phyloP scores from a whole-genome alignment of 2,797 vertebrate species.

The Enteromius viviparus region DNA sequence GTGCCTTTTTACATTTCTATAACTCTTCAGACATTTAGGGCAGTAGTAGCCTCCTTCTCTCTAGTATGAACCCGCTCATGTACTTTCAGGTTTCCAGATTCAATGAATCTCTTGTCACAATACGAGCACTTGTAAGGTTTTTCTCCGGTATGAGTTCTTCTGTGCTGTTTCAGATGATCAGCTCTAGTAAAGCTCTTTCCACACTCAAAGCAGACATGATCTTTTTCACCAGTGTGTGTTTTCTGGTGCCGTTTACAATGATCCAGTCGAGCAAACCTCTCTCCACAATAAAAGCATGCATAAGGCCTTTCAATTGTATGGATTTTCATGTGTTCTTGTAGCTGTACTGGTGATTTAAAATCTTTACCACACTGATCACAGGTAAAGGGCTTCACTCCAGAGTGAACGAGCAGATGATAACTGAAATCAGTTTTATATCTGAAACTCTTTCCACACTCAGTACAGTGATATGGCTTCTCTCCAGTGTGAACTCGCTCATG shows the following conservation, averaged over 20 bases:
- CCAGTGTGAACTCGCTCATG: background rate
- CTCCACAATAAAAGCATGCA: background rate
- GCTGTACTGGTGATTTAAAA: background rate
- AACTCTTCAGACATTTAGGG: background rate
- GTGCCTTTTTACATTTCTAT: background rate
- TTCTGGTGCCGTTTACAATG: background rate
- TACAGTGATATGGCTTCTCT: background rate
- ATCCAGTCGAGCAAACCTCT: background rate
- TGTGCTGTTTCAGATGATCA: accelerated
- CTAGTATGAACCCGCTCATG: background rate
- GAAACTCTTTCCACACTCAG: background rate
- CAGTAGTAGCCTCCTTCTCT: background rate
- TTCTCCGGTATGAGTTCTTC: background rate
- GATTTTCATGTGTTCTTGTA: background rate
- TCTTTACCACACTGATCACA: background rate
- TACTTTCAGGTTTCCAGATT: background rate
- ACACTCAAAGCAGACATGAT: background rate
- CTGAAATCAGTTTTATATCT: background rate
- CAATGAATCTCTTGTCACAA: background rate
- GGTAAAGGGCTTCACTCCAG: background rate
- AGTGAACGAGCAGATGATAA: background rate
- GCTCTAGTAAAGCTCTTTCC: background rate
- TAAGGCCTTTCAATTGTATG: background rate
- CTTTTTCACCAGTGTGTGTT: background rate
- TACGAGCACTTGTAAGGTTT: background rate